These are phyloP conservation scores for Caenorhabditis sulstoni DNA, from an alignment of 2,888 invertebrate genomes.

Conservation along the genomic window DNA sequence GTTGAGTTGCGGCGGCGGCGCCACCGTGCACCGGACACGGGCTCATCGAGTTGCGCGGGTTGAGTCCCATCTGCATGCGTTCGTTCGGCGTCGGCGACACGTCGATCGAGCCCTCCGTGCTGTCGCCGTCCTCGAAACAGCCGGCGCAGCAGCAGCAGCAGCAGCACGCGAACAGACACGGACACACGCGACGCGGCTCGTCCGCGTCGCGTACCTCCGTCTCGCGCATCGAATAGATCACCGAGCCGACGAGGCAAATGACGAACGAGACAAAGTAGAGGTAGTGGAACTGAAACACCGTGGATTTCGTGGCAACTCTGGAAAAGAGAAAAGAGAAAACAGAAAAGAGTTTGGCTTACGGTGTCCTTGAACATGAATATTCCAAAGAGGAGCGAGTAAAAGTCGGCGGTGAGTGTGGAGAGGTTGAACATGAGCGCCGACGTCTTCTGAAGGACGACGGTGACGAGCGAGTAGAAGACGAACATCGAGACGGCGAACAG, in stretches of 20 bases:
- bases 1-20: not conserved
- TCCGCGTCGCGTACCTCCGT: conserved; percentile 73
- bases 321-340: no score
- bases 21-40: conserved; percentile 50
- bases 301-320: no score
- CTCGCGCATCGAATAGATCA: conserved; percentile 74
- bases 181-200: conserved; percentile 71
- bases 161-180: conserved; percentile 71
- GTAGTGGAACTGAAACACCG: conserved; percentile 87
- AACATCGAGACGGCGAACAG: conserved; percentile 86
- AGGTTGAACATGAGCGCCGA: conserved; percentile 90
- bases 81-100: conserved; percentile 58
- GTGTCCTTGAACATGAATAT: conserved; percentile 89
- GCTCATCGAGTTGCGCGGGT: conserved; percentile 40
- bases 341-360: conserved; percentile 84
- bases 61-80: conserved; percentile 60
- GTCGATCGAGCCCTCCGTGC: conserved; percentile 64
- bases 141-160: conserved; percentile 66
- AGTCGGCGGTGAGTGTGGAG: conserved; percentile 89
- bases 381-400: conserved; percentile 89
- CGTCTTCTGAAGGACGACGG: conserved; percentile 85
- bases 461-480: conserved; percentile 85
- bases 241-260: conserved; percentile 86
- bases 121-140: conserved; percentile 67
- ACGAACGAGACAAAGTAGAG: conserved; percentile 89